Percentiles rank a stretch among this genome's conserved stretches.
phyloP scores from a whole-genome alignment of 1,140 invertebrate genomes.

The Lanistes nyassanus region DNA sequence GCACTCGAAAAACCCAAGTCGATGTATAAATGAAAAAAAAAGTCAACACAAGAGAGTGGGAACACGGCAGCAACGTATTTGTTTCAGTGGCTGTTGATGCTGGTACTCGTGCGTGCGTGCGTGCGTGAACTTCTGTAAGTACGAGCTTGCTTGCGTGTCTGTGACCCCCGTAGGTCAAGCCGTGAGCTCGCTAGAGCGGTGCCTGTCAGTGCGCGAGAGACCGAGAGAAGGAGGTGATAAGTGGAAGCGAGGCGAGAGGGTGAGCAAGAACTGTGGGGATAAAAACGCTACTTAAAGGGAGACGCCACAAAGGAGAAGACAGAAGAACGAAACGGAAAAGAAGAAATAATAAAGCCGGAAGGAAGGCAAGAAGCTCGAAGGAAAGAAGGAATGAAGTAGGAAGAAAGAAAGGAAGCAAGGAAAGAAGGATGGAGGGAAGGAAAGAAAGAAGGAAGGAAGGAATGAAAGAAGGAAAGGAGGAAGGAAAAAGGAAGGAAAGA shows the following conservation, averaged over 20 bases:
- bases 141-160: background rate
- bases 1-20: too few species aligned
- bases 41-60: background rate
- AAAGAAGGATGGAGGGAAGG: background rate
- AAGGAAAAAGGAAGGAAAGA: too few species aligned
- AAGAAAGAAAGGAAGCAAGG: too few species aligned
- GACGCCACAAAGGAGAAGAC: too few species aligned
- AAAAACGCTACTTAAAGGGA: too few species aligned
- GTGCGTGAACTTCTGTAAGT: background rate
- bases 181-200: background rate
- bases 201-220: background rate
- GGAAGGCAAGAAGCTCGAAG: background rate
- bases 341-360: background rate
- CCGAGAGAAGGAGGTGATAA: too few species aligned
- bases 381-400: too few species aligned
- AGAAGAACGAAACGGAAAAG: background rate
- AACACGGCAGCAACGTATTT: background rate
- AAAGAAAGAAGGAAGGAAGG: too few species aligned
- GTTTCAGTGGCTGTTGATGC: too few species aligned
- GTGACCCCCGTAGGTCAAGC: background rate
- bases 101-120: constrained; percentile 1
- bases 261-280: too few species aligned
- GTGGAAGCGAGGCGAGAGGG: too few species aligned
- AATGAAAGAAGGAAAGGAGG: too few species aligned
- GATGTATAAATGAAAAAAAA: background rate